These are phyloP conservation scores for Platycercus adscitus DNA, from an alignment of 2,113 vertebrate genomes.

Conservation along the genomic window DNA sequence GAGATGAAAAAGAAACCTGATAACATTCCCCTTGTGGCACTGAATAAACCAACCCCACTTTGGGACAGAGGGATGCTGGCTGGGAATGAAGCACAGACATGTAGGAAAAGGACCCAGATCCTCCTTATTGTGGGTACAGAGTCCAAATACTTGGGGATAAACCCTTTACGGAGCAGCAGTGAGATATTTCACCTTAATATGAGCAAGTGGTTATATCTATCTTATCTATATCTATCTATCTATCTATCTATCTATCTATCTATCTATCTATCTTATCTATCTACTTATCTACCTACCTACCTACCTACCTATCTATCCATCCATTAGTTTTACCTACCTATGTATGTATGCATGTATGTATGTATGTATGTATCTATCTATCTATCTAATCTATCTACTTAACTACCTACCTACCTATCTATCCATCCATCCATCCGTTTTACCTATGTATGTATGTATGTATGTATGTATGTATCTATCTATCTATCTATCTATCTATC, in stretches of 20 bases:
- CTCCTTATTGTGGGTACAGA: rapidly evolving
- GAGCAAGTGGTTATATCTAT: neutral
- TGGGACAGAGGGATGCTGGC: neutral
- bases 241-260: neutral
- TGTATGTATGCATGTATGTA: too few species aligned
- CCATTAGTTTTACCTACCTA: too few species aligned
- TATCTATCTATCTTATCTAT: neutral
- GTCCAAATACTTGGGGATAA: neutral
- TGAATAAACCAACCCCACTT: neutral
- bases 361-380: too few species aligned
- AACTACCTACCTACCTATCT: too few species aligned
- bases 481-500: neutral
- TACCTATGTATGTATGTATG: too few species aligned
- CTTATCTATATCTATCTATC: neutral
- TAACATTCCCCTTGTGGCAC: neutral
- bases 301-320: too few species aligned
- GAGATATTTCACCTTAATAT: neutral
- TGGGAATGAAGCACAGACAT: rapidly evolving
- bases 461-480: too few species aligned
- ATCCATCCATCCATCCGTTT: too few species aligned
- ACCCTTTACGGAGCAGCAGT: neutral
- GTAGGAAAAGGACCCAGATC: neutral
- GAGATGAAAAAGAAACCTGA: neutral
- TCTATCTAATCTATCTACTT: neutral
- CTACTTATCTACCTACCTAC: too few species aligned